Percentiles rank a stretch among this genome's conserved stretches.
Conservation (phyloP, 2,113 vertebrate genomes). For the Cricetomys ansorgei region DNA sequence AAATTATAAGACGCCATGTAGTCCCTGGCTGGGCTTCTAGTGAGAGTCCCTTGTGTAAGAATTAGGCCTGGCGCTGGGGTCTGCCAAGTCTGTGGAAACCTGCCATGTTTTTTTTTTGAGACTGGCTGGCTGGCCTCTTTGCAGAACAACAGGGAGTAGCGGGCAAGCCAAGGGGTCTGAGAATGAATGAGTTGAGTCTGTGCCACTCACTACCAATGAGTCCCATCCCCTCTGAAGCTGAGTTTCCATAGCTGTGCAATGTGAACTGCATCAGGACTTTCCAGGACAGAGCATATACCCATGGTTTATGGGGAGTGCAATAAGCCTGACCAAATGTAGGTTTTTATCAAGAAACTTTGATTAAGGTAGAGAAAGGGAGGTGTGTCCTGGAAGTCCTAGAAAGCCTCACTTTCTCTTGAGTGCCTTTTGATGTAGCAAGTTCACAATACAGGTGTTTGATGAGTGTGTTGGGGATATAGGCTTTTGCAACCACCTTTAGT, state of each 20-base stretch:
- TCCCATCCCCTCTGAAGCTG: neutral
- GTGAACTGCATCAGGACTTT: neutral
- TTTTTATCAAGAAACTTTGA: neutral
- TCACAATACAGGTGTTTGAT: neutral
- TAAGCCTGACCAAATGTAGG: neutral
- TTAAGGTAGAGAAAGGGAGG: neutral
- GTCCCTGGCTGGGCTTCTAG: conserved; percentile 71
- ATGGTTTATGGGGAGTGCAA: neutral
- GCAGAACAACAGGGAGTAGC: neutral
- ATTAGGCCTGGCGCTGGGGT: conserved; percentile 18
- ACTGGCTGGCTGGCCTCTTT: neutral
- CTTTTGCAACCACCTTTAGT: neutral
- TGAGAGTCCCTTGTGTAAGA: conserved; percentile 31
- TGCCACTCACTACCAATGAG: accelerated
- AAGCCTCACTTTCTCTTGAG: neutral
- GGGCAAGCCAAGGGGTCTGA: neutral
- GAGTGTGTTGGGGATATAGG: neutral
- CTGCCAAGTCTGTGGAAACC: conserved; percentile 52
- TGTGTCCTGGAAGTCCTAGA: neutral
- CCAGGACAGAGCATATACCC: neutral
- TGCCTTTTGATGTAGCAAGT: neutral
- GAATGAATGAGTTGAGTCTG: neutral
- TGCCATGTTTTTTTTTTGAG: conserved; percentile 30
- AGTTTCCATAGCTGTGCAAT: neutral
- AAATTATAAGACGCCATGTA: conserved; percentile 76